These are phyloP conservation scores for Stenodera caucasica DNA, from an alignment of 2,888 invertebrate genomes.

Conservation along the genomic window DNA sequence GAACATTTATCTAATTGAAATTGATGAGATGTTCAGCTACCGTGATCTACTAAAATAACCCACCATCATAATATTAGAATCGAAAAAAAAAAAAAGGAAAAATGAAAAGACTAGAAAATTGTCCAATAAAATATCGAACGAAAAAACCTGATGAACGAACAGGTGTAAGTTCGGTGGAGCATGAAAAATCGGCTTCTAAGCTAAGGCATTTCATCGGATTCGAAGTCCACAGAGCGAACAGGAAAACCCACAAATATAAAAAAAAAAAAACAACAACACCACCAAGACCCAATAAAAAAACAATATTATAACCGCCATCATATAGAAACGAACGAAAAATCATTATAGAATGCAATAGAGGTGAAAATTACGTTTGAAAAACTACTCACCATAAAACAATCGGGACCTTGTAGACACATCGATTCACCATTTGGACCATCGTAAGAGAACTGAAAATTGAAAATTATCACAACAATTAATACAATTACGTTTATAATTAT, in stretches of 20 bases:
- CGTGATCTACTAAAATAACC: background rate
- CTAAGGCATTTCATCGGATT: slow-evolving; percentile 19
- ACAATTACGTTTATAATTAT: too few species aligned
- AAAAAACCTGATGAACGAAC: slow-evolving; percentile 22
- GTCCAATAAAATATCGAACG: slow-evolving; percentile 10
- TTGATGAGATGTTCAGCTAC: slow-evolving; percentile 32
- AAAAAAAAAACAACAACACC: background rate
- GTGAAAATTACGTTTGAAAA: slow-evolving; percentile 44
- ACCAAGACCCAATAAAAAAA: background rate
- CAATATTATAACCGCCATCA: slow-evolving; percentile 23
- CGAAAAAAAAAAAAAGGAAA: background rate
- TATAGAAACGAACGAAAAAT: slow-evolving; percentile 39
- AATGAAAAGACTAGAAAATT: background rate
- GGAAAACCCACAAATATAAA: slow-evolving; percentile 7
- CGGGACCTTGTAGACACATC: slow-evolving; percentile 70
- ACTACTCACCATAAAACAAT: slow-evolving; percentile 70
- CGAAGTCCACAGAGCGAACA: slow-evolving; percentile 17
- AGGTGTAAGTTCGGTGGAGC: slow-evolving; percentile 24
- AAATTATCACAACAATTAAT: slow-evolving; percentile 32
- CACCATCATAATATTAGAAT: background rate
- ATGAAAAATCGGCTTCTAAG: slow-evolving; percentile 21
- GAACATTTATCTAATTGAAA: slow-evolving; percentile 38
- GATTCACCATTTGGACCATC: slow-evolving; percentile 66
- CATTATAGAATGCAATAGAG: slow-evolving; percentile 45
- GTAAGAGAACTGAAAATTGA: slow-evolving; percentile 66